Conservation (phyloP, 2,888 invertebrate species). For the Drosophila villosipedis region DNA sequence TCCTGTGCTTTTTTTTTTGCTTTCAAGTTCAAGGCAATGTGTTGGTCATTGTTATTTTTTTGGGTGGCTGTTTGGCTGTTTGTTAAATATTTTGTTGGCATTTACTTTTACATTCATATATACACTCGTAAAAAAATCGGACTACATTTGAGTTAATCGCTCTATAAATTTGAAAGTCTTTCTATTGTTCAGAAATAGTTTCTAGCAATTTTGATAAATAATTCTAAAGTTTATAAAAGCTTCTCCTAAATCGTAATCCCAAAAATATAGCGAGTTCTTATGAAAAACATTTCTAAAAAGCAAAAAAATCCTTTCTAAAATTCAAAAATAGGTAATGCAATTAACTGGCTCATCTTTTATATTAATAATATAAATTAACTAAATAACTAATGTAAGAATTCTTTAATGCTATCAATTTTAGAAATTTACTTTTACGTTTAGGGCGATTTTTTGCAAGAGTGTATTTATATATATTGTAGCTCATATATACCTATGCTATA, state of each 20-base stretch:
- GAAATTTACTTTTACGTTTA: not conserved
- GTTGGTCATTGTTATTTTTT: conserved; percentile 62
- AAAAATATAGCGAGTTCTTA: not conserved
- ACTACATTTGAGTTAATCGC: not conserved
- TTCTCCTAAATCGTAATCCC: not conserved
- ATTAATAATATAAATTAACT: not conserved
- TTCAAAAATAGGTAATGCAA: not conserved
- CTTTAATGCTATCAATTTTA: not conserved
- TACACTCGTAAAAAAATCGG: not conserved
- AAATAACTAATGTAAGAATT: not conserved
- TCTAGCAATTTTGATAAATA: not conserved
- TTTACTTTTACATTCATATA: conserved; percentile 53
- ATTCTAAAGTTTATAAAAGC: too few species aligned
- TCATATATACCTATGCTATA: not conserved
- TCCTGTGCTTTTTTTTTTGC: conserved; percentile 15
- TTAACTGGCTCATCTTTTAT: too few species aligned
- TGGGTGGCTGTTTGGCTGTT: conserved; percentile 2
- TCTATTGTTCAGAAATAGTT: not conserved
- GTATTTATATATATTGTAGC: not conserved
- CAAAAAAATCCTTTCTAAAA: not conserved
- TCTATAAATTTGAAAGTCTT: not conserved
- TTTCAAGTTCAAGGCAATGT: conserved; percentile 71
- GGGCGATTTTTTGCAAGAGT: not conserved
- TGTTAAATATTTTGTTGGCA: conserved; percentile 42
- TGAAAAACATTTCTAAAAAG: not conserved